Evolutionary conservation across 2,888 invertebrate species (phyloP).

Genomic region (Nysson spinosus): DNA sequence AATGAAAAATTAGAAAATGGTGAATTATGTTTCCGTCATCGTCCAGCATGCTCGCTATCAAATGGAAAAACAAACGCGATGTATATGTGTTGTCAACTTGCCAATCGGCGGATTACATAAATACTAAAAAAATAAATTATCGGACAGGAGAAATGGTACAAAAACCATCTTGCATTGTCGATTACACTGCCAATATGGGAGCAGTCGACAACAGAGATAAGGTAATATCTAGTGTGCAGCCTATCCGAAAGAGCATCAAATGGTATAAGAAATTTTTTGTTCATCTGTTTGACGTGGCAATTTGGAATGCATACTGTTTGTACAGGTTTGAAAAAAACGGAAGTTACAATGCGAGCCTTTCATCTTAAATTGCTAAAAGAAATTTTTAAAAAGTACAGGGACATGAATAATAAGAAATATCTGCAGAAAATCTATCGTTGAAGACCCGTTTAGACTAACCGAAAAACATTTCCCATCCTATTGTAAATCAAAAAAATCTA

Average conservation of each 20-base stretch:
- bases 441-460: too few species aligned
- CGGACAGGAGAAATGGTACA: conserved; percentile 3
- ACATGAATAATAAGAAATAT: too few species aligned
- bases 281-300: conserved; percentile 2
- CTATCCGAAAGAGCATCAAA: background rate
- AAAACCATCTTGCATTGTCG: conserved; percentile 2
- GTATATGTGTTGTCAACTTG: conserved; percentile 23
- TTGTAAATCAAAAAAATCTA: too few species aligned
- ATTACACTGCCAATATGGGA: conserved; percentile 4
- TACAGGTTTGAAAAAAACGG: conserved; percentile 5
- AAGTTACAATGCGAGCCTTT: conserved; percentile 1
- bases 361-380: too few species aligned
- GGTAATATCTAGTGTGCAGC: background rate
- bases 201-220: background rate
- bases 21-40: conserved; percentile 63
- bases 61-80: conserved; percentile 17
- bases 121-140: conserved; percentile 8
- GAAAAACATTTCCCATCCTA: too few species aligned
- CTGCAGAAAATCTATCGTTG: too few species aligned
- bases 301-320: conserved; percentile 11
- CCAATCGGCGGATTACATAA: conserved; percentile 1
- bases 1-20: too few species aligned
- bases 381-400: too few species aligned
- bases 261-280: conserved; percentile 17
- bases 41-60: conserved; percentile 9